Percentiles rank a stretch among this genome's conserved stretches.
Conservation (phyloP, 2,797 vertebrate genomes). For the Ciconia nigra region DNA sequence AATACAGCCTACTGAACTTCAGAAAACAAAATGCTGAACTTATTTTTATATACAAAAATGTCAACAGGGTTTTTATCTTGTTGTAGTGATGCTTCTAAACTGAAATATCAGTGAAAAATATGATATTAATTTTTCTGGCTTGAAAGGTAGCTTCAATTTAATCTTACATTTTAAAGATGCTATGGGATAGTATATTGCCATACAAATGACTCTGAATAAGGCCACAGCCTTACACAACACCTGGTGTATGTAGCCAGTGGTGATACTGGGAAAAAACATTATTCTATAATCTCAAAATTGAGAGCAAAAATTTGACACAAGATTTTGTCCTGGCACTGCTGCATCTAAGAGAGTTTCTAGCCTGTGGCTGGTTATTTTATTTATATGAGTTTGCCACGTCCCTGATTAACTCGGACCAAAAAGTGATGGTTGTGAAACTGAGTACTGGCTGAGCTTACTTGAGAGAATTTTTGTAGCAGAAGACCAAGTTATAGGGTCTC, state of each 20-base stretch:
- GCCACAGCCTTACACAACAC: background rate
- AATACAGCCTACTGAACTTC: background rate
- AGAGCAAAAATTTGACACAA: background rate
- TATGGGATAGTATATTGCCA: background rate
- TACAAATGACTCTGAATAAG: background rate
- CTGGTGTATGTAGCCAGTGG: background rate
- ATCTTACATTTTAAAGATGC: background rate
- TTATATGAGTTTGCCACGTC: background rate
- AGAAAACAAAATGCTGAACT: background rate
- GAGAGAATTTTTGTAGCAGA: background rate
- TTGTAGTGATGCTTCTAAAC: background rate
- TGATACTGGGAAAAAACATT: background rate
- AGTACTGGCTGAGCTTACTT: background rate
- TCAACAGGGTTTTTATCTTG: background rate
- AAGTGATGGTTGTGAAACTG: background rate
- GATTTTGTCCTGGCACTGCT: background rate
- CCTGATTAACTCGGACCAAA: background rate
- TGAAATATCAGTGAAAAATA: background rate
- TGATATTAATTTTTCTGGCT: background rate
- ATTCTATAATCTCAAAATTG: background rate
- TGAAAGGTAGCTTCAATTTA: background rate
- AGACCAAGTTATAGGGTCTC: background rate
- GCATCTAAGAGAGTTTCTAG: background rate
- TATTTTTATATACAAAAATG: background rate
- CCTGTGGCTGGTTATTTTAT: background rate